phyloP scores from a whole-genome alignment of 2,113 vertebrate species.

The Promerops cafer region DNA sequence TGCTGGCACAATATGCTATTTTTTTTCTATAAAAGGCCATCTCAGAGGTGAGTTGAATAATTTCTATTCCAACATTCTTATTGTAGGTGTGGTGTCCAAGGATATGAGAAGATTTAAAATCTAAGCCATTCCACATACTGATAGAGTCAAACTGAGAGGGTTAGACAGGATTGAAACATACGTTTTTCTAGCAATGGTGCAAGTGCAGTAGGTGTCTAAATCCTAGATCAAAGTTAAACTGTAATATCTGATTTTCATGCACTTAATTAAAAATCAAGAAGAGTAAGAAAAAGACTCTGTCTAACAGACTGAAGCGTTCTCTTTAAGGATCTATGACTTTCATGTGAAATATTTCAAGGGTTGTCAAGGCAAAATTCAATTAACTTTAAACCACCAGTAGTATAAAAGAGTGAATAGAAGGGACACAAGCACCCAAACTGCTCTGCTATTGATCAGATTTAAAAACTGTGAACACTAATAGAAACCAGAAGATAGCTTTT shows the following conservation, averaged over 20 bases:
- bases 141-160: neutral
- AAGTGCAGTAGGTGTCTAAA: neutral
- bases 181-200: neutral
- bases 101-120: neutral
- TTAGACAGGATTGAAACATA: neutral
- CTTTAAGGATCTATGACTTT: neutral
- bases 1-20: neutral
- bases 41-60: neutral
- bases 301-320: neutral
- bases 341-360: neutral
- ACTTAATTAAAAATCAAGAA: neutral
- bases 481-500: neutral
- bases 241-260: neutral
- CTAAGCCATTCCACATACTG: neutral
- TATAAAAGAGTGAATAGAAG: neutral
- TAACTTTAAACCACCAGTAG: neutral
- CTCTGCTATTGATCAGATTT: neutral
- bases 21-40: neutral
- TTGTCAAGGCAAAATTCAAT: constrained; percentile 15
- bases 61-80: neutral
- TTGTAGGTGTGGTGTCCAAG: neutral
- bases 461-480: neutral
- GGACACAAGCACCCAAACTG: neutral
- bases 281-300: neutral
- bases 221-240: neutral